Percentiles rank a stretch among this genome's conserved stretches.
Evolutionary conservation across 2,797 vertebrate species (phyloP).

Genomic region (Sebastes dallii): DNA sequence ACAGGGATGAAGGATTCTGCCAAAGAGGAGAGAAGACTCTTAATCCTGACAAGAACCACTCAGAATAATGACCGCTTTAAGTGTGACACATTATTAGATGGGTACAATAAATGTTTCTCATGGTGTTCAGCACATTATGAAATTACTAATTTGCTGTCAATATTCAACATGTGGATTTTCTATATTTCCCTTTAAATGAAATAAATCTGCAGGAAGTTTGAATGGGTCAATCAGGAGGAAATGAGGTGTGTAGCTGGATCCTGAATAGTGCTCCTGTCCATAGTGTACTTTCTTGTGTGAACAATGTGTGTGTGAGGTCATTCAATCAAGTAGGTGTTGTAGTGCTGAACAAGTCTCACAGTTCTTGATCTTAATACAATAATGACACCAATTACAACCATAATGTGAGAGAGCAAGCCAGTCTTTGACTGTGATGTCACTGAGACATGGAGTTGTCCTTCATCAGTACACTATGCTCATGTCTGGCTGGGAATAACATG

Average conservation of each 20-base stretch:
- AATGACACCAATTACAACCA: constrained; percentile 1
- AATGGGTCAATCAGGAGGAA: not conserved
- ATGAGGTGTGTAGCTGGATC: not conserved
- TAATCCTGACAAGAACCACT: not conserved
- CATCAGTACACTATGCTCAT: not conserved
- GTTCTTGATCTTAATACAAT: not conserved
- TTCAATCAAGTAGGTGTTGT: not conserved
- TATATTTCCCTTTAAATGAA: not conserved
- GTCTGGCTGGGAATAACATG: not conserved
- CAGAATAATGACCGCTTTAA: not conserved
- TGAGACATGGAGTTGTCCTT: not conserved
- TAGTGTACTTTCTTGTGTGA: not conserved
- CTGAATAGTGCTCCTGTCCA: not conserved
- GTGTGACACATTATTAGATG: not conserved
- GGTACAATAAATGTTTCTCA: not conserved
- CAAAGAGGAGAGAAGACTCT: not conserved
- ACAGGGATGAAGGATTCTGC: constrained; percentile 51
- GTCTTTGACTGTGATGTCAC: not conserved
- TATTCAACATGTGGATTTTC: not conserved
- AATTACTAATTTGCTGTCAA: not conserved
- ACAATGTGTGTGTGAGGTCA: not conserved
- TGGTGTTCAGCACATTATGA: not conserved
- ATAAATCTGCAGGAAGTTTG: not conserved
- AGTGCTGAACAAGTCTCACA: not conserved
- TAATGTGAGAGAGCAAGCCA: not conserved